Base-by-base conservation (phyloP, 2,113 vertebrate genomes). In the Dinomys branickii region DNA sequence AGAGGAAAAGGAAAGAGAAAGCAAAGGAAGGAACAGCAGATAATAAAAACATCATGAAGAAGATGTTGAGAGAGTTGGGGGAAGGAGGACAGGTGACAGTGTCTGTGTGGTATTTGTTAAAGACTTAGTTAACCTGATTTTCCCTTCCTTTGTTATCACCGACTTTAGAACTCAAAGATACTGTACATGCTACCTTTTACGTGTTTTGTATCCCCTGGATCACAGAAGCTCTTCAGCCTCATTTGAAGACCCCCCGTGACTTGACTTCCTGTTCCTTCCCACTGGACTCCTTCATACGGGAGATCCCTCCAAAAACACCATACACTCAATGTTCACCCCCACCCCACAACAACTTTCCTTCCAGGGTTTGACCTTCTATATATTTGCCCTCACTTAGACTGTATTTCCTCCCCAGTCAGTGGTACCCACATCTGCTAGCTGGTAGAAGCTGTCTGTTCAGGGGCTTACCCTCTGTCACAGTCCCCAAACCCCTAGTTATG, bases 111-210 rank as follows among this genome's bases (percentile, higher is more conserved):
- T 69, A 6, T 90, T 28, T 63, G 24, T 91, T 82, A 58, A 86
- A 90, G 59, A 30, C 35, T 90, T 90, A 80, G 17, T 90, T 83
- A 38, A 67, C 11, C 52, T 58, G 56, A 52, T 65, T 96, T 96
- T 93, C 58, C 35, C 91, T 96, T 86, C 58, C 12, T 94, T 71
- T 69, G 44, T 89, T 90, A 85, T 88, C 44, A 41, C 20, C 88
- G 75, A 95, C 44, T 75, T 96, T 81, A 97, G 71, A 90, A 92
- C 26, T 87, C 81, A 77, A 58, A 61, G 22, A 47, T 65, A 65
- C 3, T 87, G 10, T 69, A 0, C 90, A 19, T 94, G 86, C 22
- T 94, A 17, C 33, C 63, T 94, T 87, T 92, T 82, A 67, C 85
- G 22, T 73, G 16, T 94, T 24, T 10, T 19, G 22, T 56, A 65